Base-by-base conservation (phyloP, 1,140 invertebrate genomes). In the Amyelois transitella region DNA sequence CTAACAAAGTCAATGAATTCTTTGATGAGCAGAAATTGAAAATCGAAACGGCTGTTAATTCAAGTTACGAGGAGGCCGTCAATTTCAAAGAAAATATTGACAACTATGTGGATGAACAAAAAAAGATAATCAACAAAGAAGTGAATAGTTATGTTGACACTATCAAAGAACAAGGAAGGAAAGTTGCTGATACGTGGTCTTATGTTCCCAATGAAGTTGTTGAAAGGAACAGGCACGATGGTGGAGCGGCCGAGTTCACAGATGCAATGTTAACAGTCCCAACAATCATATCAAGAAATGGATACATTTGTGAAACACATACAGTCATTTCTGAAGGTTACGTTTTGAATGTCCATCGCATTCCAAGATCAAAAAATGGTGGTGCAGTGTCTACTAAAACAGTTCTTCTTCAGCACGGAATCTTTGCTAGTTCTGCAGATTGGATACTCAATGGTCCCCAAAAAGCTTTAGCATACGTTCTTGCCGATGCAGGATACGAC, bases 371-470 rank as follows among this genome's bases (percentile, higher is more conserved):
- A 21, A 82, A 49, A 43, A 76, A 43, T 8, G 66, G 52, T 0
- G 52, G 62, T 0, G 14, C 60, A 2, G 43, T 64, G 43, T 45
- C 78, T 6, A 59, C 57, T 18, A 75, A 72, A 17, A 87, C 91
- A 1, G 90, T 94, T 2, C 88, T 93, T 12, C 72, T 96, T 0
- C 94, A 95, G 69, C 95, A 96, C 76, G 96, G 95, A 1, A 81
- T 96, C 0, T 84, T 95, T 2, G 92, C 90, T 1, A 93, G 92
- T 67, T 95, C 94, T 2, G 91, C 92, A 0, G 93, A 95, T 75
- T 97, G 92, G 91, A 90, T 96, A n/a, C 78, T 94, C 1, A 92
- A 92, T 66, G 92, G 92, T 1, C 90, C 91, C 0, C 82, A 91
- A 22, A 91, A 90, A 75, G 91, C 87, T 6, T 67, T 92, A 69